A percentile compares a stretch with the other conserved stretches of the same genome.
Evolutionary conservation across 1,140 invertebrate species (phyloP).

Genomic region (Tigriopus japonicus): DNA sequence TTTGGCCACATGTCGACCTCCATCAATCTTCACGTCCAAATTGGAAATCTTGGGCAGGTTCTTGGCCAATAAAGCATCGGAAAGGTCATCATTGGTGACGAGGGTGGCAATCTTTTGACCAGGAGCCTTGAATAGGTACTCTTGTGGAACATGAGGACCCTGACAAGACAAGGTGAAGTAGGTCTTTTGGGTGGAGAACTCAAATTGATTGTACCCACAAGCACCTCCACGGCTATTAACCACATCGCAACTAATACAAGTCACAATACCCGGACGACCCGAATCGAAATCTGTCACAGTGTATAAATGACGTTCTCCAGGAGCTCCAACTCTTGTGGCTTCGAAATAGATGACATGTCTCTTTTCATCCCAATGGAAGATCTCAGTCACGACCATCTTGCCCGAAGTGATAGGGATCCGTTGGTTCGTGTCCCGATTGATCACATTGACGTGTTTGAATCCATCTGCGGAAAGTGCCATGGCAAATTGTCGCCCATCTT

Average conservation of each 20-base stretch:
- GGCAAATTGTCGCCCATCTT: slow-evolving; percentile 25
- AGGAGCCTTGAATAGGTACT: not conserved
- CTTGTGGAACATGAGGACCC: slow-evolving; percentile 2
- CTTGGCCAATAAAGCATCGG: not conserved
- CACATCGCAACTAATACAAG: not conserved
- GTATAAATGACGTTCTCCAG: slow-evolving; percentile 27
- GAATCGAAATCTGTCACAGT: slow-evolving; percentile 24
- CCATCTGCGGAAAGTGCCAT: slow-evolving; percentile 31
- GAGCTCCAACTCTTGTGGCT: slow-evolving; percentile 25
- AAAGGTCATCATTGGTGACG: slow-evolving; percentile 17
- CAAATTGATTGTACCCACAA: not conserved
- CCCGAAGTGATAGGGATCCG: slow-evolving; percentile 44
- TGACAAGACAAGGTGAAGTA: not conserved
- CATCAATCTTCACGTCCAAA: slow-evolving; percentile 19
- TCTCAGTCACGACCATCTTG: slow-evolving; percentile 51
- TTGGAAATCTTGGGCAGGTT: slow-evolving; percentile 17
- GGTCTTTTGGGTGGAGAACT: not conserved
- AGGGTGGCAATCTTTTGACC: not conserved
- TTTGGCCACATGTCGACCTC: slow-evolving; percentile 37
- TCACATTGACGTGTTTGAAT: slow-evolving; percentile 21
- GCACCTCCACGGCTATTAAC: not conserved
- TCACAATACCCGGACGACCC: not conserved
- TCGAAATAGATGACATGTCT: slow-evolving; percentile 36
- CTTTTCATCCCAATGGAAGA: slow-evolving; percentile 52
- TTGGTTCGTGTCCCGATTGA: slow-evolving; percentile 13